Base-by-base conservation (phyloP, 2,113 vertebrate genomes). In the Vireo altiloquus region DNA sequence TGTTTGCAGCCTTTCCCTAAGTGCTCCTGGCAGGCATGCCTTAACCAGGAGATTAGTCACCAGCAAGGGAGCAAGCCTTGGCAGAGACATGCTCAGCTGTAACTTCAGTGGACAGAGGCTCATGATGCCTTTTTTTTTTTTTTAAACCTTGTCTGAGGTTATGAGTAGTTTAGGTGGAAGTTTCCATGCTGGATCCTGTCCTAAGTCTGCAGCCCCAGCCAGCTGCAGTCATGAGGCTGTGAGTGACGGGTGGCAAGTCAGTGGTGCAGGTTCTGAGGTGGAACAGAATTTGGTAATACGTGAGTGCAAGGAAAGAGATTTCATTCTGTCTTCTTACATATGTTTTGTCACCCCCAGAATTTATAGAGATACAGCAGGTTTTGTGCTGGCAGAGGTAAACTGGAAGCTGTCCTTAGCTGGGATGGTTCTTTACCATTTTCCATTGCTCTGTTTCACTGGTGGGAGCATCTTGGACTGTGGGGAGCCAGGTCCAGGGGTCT, bases 131-230 rank as follows among this genome's bases (percentile, higher is more conserved):
- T 8, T 56, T 64, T 56, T 61, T 53, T 81, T 75, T 86, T 88
- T 63, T 6, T 35, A n/a, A 82, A 28, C 30, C 39, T 74, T 24
- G 25, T 57, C 82, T 90, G 82, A 69, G 53, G 50, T 89, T 94
- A 65, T 2, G 6, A 72, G 69, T 2, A 4, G 74, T 54, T 84
- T 31, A 64, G 78, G 79, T 95, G 94, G 94, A 97, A 96, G 68
- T 95, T 96, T 96, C 95, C 90, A 89, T 0, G 1, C 63, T 96
- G 95, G 94, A 94, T 92, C 13, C 52, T 46, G 57, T 75, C 92
- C 94, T 80, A 77, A 94, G 65, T 47, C 33, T 86, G 68, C 40
- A 52, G 15, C 53, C 53, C 15, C 30, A 50, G 94, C 20, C 22
- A 20, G 24, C 49, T 75, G 42, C 3, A 6, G 30, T 57, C 0